phyloP scores from a whole-genome alignment of 2,113 vertebrate genomes.

The Sorex fumeus region DNA sequence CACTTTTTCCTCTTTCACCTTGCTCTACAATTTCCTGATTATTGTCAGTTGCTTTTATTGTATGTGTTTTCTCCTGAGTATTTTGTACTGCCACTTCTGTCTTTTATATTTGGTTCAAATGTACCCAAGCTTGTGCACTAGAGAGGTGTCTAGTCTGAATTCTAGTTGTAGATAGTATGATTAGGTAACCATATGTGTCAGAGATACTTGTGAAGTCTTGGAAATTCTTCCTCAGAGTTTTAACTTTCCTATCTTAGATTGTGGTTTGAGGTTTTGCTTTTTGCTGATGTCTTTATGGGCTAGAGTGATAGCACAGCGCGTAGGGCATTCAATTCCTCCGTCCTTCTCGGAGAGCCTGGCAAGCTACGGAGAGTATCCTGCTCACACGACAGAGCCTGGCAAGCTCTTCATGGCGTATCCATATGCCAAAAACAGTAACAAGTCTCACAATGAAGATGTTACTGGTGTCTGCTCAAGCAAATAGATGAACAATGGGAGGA shows the following conservation, averaged over 20 bases:
- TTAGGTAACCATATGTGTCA: not conserved
- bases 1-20: not conserved
- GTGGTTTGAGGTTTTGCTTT: not conserved
- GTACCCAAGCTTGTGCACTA: not conserved
- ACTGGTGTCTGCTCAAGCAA: no score
- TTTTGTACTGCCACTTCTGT: not conserved
- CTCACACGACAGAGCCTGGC: no score
- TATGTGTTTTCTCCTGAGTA: not conserved
- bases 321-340: no score
- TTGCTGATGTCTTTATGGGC: not conserved
- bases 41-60: not conserved
- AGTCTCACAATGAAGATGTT: no score
- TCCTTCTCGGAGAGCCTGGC: no score
- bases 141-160: not conserved
- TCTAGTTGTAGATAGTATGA: not conserved
- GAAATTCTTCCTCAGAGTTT: not conserved
- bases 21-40: not conserved
- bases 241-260: not conserved
- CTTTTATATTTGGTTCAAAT: not conserved
- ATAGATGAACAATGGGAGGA: no score
- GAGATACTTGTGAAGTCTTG: not conserved
- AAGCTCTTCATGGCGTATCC: no score
- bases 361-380: no score
- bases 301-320: no score
- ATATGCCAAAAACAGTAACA: no score